phyloP scores from a whole-genome alignment of 2,888 invertebrate genomes.

The Amblyteles armatorius region DNA sequence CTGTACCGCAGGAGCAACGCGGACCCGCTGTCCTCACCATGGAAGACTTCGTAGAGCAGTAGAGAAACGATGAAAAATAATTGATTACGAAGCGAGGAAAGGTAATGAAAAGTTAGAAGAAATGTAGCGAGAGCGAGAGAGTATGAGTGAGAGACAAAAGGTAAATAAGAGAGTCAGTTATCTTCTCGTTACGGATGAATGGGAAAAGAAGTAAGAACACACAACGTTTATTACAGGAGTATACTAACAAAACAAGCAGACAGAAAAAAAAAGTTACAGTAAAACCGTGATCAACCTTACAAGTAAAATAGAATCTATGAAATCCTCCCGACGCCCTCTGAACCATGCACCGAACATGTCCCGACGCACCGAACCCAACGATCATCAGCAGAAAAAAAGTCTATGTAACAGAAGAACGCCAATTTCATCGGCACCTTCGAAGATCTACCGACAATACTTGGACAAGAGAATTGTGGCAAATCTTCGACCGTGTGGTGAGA shows the following conservation, averaged over 20 bases:
- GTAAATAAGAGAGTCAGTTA: conserved; percentile 46
- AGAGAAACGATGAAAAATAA: conserved; percentile 65
- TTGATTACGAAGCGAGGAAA: conserved; percentile 19
- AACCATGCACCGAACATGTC: conserved; percentile 19
- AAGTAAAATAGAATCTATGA: conserved; percentile 42
- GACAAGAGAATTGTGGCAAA: not conserved
- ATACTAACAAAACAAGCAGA: conserved; percentile 20
- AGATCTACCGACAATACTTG: conserved; percentile 16
- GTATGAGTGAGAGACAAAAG: conserved; percentile 43
- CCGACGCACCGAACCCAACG: conserved; percentile 13
- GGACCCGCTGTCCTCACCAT: conserved; percentile 77
- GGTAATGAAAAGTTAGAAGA: conserved; percentile 16
- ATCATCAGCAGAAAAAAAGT: not conserved
- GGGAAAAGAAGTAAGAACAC: conserved; percentile 12
- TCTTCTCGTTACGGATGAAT: conserved; percentile 54
- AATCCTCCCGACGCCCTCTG: conserved; percentile 20
- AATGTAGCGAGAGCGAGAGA: conserved; percentile 27
- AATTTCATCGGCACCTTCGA: conserved; percentile 9
- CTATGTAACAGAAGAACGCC: not conserved
- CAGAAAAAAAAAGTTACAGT: conserved; percentile 20
- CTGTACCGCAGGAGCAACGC: conserved; percentile 71
- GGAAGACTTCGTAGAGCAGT: conserved; percentile 84
- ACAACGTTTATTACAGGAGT: conserved; percentile 31
- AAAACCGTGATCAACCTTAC: conserved; percentile 34
- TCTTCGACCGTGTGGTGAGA: conserved; percentile 22